These are phyloP conservation scores for Cuculus canorus DNA, from an alignment of 2,797 vertebrate genomes.

Conservation along the genomic window DNA sequence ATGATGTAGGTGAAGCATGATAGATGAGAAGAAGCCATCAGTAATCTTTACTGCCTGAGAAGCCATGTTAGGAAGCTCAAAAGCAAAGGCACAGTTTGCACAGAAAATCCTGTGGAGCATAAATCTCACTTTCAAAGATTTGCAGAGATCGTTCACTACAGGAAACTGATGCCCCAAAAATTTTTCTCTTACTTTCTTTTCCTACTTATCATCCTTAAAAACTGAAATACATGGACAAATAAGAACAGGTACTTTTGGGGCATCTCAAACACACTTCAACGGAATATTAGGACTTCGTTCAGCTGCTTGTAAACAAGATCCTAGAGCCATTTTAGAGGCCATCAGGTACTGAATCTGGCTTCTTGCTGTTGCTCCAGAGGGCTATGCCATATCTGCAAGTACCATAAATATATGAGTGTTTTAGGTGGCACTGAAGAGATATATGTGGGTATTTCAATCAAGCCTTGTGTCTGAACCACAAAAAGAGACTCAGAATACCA, in stretches of 20 bases:
- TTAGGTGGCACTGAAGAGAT: background rate
- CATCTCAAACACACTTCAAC: background rate
- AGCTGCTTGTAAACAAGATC: background rate
- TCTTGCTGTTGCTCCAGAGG: background rate
- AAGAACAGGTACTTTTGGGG: background rate
- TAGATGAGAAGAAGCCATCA: background rate
- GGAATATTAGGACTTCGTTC: background rate
- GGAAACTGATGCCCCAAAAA: background rate
- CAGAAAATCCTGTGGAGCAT: background rate
- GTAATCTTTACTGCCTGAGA: background rate
- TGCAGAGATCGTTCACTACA: background rate
- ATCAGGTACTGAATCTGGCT: background rate
- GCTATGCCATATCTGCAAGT: background rate
- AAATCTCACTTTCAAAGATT: background rate
- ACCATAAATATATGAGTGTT: background rate
- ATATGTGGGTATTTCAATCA: background rate
- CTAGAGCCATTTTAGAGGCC: background rate
- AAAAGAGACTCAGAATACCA: background rate
- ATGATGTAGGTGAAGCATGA: background rate
- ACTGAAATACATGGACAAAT: background rate
- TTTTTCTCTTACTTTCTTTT: background rate
- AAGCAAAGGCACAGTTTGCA: background rate
- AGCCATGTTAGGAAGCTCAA: background rate
- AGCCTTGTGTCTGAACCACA: background rate
- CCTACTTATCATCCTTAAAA: background rate